Evolutionary conservation across 2,888 invertebrate species (phyloP).

Genomic region (Drosophila siamana): DNA sequence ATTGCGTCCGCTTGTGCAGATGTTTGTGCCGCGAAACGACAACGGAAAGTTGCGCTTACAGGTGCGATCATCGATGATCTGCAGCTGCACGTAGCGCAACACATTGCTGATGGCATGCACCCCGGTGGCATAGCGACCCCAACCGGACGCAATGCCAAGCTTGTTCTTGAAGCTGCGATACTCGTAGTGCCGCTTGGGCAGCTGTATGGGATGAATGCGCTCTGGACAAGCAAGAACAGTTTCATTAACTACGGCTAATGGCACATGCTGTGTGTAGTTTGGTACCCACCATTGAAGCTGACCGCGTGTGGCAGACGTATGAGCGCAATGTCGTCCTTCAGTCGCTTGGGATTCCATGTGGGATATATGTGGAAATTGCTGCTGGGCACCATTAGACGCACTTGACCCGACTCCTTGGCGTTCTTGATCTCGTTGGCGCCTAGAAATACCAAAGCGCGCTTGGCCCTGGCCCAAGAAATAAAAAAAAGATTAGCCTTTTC

Average conservation of each 20-base stretch:
- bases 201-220: constrained; percentile 84
- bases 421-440: constrained; percentile 85
- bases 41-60: constrained; percentile 85
- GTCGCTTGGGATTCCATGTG: constrained; percentile 83
- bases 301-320: constrained; percentile 81
- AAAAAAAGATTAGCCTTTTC: too few species aligned
- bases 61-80: constrained; percentile 83
- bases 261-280: too few species aligned
- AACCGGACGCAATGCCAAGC: constrained; percentile 85
- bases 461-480: constrained; percentile 66
- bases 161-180: constrained; percentile 83
- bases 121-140: constrained; percentile 85
- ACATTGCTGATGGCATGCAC: constrained; percentile 84
- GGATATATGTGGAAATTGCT: constrained; percentile 83
- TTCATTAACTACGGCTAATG: too few species aligned
- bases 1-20: constrained; percentile 84
- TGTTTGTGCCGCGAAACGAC: constrained; percentile 84
- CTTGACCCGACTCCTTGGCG: constrained; percentile 83
- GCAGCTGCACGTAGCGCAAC: constrained; percentile 84
- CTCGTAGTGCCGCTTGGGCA: constrained; percentile 83
- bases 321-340: constrained; percentile 84
- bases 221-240: constrained; percentile 71
- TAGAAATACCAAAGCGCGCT: constrained; percentile 82
- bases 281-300: constrained; percentile 78
- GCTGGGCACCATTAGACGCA: constrained; percentile 83